These are phyloP conservation scores for Psephotus haematonotus DNA, from an alignment of 2,113 vertebrate species.

Conservation along the genomic window DNA sequence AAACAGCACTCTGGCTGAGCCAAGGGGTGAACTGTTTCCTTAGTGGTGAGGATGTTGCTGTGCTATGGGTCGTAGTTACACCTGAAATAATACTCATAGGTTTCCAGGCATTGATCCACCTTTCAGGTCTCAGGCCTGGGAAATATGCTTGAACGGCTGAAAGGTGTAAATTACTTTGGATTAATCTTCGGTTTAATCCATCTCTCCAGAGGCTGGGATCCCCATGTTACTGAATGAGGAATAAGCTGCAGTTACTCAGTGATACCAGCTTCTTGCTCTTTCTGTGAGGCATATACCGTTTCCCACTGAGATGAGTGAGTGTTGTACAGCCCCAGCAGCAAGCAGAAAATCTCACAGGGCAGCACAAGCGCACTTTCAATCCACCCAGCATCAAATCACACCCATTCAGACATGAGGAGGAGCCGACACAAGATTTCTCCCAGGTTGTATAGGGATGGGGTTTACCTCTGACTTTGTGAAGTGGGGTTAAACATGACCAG, in stretches of 20 bases:
- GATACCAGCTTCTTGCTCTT: not conserved
- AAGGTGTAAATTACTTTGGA: conserved; percentile 30
- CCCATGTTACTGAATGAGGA: not conserved
- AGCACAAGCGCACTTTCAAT: not conserved
- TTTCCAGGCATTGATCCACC: conserved; percentile 35
- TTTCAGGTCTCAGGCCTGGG: not conserved
- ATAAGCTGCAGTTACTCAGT: not conserved
- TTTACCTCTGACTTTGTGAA: not conserved
- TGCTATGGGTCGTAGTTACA: not conserved
- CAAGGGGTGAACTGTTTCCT: not conserved
- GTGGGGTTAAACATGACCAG: not conserved
- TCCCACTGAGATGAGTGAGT: conserved; percentile 45
- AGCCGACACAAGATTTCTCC: not conserved
- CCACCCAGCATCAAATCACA: not conserved
- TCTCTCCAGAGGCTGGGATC: not conserved
- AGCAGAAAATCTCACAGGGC: not conserved
- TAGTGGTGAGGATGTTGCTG: not conserved
- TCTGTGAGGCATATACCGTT: not conserved
- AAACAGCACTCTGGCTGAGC: not conserved
- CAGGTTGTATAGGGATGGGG: rapidly evolving
- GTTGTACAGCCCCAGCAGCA: not conserved
- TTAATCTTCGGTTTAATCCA: not conserved
- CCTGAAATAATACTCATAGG: not conserved
- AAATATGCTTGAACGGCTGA: conserved; percentile 14
- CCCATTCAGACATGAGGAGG: rapidly evolving